Evolutionary conservation across 1,140 invertebrate genomes (phyloP), one percentile per base, ranked within the genome.

Genomic region (Probaryconus sp.): DNA sequence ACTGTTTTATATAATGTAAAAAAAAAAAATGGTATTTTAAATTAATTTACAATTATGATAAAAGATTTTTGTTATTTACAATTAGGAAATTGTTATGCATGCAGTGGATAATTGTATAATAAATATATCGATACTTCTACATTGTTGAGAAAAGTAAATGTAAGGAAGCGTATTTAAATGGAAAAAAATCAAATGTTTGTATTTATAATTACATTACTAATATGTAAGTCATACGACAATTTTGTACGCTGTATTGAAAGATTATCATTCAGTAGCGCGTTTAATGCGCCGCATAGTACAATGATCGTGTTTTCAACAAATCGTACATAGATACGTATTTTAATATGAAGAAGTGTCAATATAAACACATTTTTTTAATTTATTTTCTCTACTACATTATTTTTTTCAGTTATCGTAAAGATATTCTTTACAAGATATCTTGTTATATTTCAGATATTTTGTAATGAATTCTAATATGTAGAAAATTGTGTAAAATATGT

Each of bases 401-500:
- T 20, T 55, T 68, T 72, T 61, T 73, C 11, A 63, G 56, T 67
- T 73, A 13, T 28, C 35, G 56, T 63, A 63, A 56, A 68, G 56
- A 18, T 38, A 2, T 17, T 26, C 48, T 73, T 51, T 63, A 37
- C 30, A 11, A 60, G 7, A 61, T 63, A 20, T 67, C 53, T 67
- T 55, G 61, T 67, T 21, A 61, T 53, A 61, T 40, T 60, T 38
- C 55, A 73, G 45, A 18, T 61, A 65, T 65, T 72, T 35, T 73
- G 55, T 67, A 61, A 73, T 10, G 55, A 67, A 72, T 26, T 58
- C 37, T 67, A 55, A 74, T 67, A 56, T 63, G 63, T 74, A 67
- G 63, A 74, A 63, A 67, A 60, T 11, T 67, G 48, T 67, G 56
- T 74, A 74, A 73, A 67, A 73, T 73, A 73, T 65, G 55, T 55